Evolutionary conservation across 2,888 invertebrate species (phyloP).

Genomic region (Neoaliturus tenellus): DNA sequence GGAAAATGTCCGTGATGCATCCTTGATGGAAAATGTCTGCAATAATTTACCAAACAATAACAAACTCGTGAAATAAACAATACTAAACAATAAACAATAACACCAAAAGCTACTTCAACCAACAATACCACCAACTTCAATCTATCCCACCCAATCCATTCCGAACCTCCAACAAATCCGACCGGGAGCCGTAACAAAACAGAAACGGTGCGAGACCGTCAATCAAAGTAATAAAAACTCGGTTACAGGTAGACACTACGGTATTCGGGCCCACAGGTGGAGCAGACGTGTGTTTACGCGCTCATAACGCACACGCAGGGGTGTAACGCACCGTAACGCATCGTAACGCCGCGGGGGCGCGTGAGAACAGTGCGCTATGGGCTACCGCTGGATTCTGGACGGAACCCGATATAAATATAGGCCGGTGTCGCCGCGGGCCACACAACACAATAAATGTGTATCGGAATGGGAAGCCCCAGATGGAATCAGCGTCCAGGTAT

Average conservation of each 20-base stretch:
- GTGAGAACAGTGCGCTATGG: slow-evolving; percentile 6
- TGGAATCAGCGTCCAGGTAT: background rate
- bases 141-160: too few relatives aligned
- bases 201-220: background rate
- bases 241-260: background rate
- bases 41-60: too few relatives aligned
- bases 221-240: slow-evolving; percentile 21
- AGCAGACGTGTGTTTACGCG: slow-evolving; percentile 1
- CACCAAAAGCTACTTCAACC: too few relatives aligned
- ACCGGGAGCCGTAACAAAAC: background rate
- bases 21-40: too few relatives aligned
- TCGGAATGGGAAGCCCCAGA: slow-evolving; percentile 1
- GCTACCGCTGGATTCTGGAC: background rate
- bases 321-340: slow-evolving; percentile 17
- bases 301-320: slow-evolving; percentile 15
- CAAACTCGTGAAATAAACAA: too few relatives aligned
- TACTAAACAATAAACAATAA: too few relatives aligned
- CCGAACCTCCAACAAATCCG: too few relatives aligned
- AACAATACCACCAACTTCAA: too few relatives aligned
- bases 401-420: slow-evolving; percentile 15
- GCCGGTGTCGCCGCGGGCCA: background rate
- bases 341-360: background rate
- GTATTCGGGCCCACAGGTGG: slow-evolving; percentile 16
- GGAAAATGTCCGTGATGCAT: too few relatives aligned
- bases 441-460: slow-evolving; percentile 4